Base-by-base conservation (phyloP, 1,140 invertebrate species). In the Cydia amplana region DNA sequence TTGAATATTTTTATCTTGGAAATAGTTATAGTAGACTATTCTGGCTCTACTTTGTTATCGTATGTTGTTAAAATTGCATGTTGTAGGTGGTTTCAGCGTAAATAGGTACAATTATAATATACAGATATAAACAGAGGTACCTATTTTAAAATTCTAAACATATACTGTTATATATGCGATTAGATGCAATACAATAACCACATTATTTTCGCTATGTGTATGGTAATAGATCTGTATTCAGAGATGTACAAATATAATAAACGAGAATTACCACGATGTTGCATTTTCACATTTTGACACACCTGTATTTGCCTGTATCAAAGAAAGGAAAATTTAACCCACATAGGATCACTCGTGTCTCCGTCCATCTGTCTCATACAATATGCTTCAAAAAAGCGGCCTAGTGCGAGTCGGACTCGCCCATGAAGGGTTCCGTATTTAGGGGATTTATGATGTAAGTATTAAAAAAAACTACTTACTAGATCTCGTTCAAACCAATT, bases 41-140 rank as follows among this genome's bases (percentile, higher is more conserved):
- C 86, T 74, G 82, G 84, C 82, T 85, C 83, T 87, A 85, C 78
- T 82, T 85, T 85, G 84, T 86, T 88, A 85, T 76, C 80, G 78
- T 85, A 87, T 80, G 79, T 83, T 86, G 84, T 85, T 86, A 79
- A 85, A 76, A 78, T 77, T 83, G 83, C 85, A 88, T 88, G 84
- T 86, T 80, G 81, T 89, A 90, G 85, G 85, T 77, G 82, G 77
- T 80, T 83, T 90, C 79, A 86, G 81, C 88, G 87, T 91, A 86
- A 85, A 90, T 90, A 89, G 65, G 85, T 75, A 75, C 67, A 72
- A 51, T 43, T 55, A 73, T 20, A 43, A 14, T 67, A 74, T 80
- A 79, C 74, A 82, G 73, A 79, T 82, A 80, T 82, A 77, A 77
- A 70, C 78, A 78, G 75, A 82, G 76, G 75, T 84, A 80, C 84